phyloP scores from a whole-genome alignment of 1,140 invertebrate species.

The Sipha flava region DNA sequence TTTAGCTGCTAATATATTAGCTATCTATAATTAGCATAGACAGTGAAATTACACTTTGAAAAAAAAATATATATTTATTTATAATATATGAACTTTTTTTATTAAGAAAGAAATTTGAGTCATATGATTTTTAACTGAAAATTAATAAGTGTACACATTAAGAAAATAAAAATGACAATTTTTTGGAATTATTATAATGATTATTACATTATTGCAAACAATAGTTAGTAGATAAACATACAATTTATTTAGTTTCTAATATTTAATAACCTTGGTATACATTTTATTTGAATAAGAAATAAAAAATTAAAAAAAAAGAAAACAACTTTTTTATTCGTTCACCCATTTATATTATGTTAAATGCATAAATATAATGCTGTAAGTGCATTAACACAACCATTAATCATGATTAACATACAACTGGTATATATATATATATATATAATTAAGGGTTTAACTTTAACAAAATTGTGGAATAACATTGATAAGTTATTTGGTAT shows the following conservation, averaged over 20 bases:
- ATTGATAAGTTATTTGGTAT: not conserved
- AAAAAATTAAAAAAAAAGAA: not conserved
- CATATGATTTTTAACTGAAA: not conserved
- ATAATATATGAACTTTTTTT: not conserved
- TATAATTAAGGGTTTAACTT: not conserved
- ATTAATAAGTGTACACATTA: not conserved
- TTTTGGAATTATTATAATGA: not conserved
- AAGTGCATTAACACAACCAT: constrained; percentile 1
- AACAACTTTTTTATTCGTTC: not conserved
- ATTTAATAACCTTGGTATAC: not conserved
- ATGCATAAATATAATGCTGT: not conserved
- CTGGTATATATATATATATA: not conserved
- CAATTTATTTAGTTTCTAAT: not conserved
- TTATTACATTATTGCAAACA: not conserved
- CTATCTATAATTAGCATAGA: not conserved
- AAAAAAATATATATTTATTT: not conserved
- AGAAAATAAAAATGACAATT: not conserved
- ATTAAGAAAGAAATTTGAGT: not conserved
- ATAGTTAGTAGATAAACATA: not conserved
- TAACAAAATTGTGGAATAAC: not conserved
- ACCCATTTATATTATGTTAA: not conserved
- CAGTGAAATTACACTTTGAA: not conserved
- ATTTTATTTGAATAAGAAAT: not conserved
- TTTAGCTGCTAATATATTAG: not conserved
- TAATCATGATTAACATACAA: not conserved